Evolutionary conservation across 1,140 invertebrate species (phyloP), one percentile per base, ranked within the genome.

Genomic region (Gryon sp.): DNA sequence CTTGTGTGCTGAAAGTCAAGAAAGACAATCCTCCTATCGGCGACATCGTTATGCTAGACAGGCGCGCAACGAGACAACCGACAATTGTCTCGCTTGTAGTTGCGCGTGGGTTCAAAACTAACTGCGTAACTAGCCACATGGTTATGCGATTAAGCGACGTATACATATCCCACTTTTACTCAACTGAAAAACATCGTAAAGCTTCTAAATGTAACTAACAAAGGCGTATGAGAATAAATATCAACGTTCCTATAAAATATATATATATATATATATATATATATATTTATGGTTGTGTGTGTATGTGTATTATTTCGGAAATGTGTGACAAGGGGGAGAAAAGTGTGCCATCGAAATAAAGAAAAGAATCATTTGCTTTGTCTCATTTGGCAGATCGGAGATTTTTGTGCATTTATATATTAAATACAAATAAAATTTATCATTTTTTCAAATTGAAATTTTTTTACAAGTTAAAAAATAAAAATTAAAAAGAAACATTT

Each of bases 41-140:
- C 59, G 59, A 68, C 65, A 60, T 76, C 74, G 65, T 76, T 76
- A 70, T 65, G 36, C 41, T 28, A 65, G 74, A 70, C 74, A 76
- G 30, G 63, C 59, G 46, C 26, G 2, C 60, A 62, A 68, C 50
- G 34, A 63, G 57, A 59, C 57, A 69, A 65, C 65, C 38, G 59
- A 55, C 66, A 60, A 76, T 70, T 70, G 65, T 76, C 53, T 76
- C 60, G 65, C 59, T 50, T 66, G 73, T 76, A 52, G 46, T 59
- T 38, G 38, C 62, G 72, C 74, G 74, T 76, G 74, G 75, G 75
- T 55, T 66, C 52, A 57, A 70, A 75, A 55, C 60, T 62, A 72
- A 77, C 75, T 77, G 53, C 66, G 75, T 72, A 72, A 72, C 66
- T 77, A 77, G 72, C 48, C 62, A 41, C 75, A 24, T 59, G 66